Evolutionary conservation across 2,888 invertebrate genomes (phyloP).

Genomic region (Rhopalosiphum nymphaeae): DNA sequence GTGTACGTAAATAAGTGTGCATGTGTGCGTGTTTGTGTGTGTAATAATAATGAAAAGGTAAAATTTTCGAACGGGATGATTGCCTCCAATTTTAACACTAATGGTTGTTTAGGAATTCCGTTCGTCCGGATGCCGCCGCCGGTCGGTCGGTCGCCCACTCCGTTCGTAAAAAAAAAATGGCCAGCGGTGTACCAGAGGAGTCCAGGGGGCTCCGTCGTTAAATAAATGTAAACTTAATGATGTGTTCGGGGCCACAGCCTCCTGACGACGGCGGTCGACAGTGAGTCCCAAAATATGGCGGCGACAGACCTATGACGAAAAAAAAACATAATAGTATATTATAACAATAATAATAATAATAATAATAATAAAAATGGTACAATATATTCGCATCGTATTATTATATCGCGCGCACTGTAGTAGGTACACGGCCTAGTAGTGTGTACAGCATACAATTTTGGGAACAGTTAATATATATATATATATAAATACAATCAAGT

Average conservation of each 20-base stretch:
- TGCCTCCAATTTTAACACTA: constrained; percentile 65
- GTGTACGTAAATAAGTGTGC: background rate
- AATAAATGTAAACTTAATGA: constrained; percentile 65
- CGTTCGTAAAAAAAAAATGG: constrained; percentile 60
- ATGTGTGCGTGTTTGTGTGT: background rate
- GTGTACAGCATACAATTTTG: background rate
- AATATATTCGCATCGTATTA: constrained; percentile 1
- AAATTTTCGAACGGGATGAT: constrained; percentile 63
- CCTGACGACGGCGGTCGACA: constrained; percentile 41
- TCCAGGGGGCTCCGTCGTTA: constrained; percentile 62
- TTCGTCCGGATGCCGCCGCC: constrained; percentile 49
- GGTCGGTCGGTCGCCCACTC: constrained; percentile 62
- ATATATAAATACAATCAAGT: background rate
- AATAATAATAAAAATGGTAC: background rate
- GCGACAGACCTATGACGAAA: background rate
- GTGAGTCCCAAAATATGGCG: constrained; percentile 49
- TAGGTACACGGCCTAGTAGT: background rate
- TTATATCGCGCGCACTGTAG: background rate
- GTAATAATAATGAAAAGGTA: constrained; percentile 59
- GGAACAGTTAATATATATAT: background rate
- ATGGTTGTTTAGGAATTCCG: constrained; percentile 64
- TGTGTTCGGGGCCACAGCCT: constrained; percentile 61
- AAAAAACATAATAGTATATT: background rate
- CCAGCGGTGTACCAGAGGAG: constrained; percentile 57
- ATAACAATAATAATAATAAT: constrained; percentile 1